Evolutionary conservation across 2,888 invertebrate species (phyloP).

Genomic region (Lithosia quadra): DNA sequence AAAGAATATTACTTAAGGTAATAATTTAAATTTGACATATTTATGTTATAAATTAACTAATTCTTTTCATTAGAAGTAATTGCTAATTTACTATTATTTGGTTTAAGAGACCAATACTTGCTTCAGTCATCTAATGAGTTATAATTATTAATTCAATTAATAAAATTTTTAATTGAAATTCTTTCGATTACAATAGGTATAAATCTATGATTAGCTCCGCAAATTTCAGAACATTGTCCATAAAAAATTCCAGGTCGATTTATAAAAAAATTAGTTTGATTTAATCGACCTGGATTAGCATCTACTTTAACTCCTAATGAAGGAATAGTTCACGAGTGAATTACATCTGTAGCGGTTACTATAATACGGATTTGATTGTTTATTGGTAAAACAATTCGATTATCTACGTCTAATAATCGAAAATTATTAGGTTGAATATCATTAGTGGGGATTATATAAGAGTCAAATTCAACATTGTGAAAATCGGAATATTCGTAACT

Average conservation of each 20-base stretch:
- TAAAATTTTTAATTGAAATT: constrained; percentile 83
- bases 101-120: constrained; percentile 91
- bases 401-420: constrained; percentile 89
- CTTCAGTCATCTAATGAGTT: constrained; percentile 89
- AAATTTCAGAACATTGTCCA: constrained; percentile 94
- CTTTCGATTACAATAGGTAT: constrained; percentile 91
- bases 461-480: constrained; percentile 87
- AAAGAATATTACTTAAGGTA: constrained; percentile 87
- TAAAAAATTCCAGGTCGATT: constrained; percentile 89
- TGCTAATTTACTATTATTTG: constrained; percentile 88
- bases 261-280: constrained; percentile 88
- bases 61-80: constrained; percentile 89
- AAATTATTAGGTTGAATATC: constrained; percentile 75
- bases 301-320: constrained; percentile 89
- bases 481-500: constrained; percentile 90
- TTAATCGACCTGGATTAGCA: constrained; percentile 89
- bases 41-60: constrained; percentile 86
- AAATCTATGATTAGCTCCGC: constrained; percentile 93
- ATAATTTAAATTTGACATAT: constrained; percentile 90
- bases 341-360: constrained; percentile 88
- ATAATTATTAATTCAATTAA: constrained; percentile 87
- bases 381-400: constrained; percentile 86
- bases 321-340: constrained; percentile 89
- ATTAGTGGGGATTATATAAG: constrained; percentile 85
- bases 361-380: constrained; percentile 89